Evolutionary conservation across 2,113 vertebrate species (phyloP), one percentile per base, ranked within the genome.

Genomic region (Lota lota): DNA sequence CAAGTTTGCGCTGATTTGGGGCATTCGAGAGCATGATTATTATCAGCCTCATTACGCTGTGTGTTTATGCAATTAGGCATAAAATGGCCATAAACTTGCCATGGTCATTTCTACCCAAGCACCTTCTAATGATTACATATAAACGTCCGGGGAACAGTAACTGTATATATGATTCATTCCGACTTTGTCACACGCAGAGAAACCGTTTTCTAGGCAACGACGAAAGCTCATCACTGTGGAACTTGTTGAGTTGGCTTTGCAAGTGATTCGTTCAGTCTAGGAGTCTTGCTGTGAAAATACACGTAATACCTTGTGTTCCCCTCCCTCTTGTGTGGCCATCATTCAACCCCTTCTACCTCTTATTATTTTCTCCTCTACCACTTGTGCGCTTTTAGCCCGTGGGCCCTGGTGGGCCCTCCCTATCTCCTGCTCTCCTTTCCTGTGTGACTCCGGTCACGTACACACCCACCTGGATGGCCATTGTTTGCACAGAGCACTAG

Each of bases 381-480:
- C 17, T 36, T 10, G 19, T 28, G 16, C 33, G 11, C 15, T n/a
- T n/a, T 21, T 28, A 22, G 16, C 22, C 62, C n/a, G 2, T 4
- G 19, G 12, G 63, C 69, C 66, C 65, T 24, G 75, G n/a, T 21
- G 50, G 70, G 58, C 50, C 61, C 62, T 22, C 22, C 19, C 50
- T 36, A 60, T 19, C 10, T 8, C 54, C 3, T 5, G 19, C 22
- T 56, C 62, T 54, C 71, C 20, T 18, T 61, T 63, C 66, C 70
- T 84, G 83, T 88, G 90, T 90, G 91, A 83, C 79, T 75, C 51
- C 4, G 54, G 83, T 89, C 90, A 92, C 82, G 90, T 90, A 89
- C 75, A 77, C 87, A 81, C 76, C 74, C 84, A 88, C 76, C 75
- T 82, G 73, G 70, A 86, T 68, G 77, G 59, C 61, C 78, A 75